Evolutionary conservation across 1,140 invertebrate genomes (phyloP), one percentile per base, ranked within the genome.

Genomic region (Aphis craccivora): DNA sequence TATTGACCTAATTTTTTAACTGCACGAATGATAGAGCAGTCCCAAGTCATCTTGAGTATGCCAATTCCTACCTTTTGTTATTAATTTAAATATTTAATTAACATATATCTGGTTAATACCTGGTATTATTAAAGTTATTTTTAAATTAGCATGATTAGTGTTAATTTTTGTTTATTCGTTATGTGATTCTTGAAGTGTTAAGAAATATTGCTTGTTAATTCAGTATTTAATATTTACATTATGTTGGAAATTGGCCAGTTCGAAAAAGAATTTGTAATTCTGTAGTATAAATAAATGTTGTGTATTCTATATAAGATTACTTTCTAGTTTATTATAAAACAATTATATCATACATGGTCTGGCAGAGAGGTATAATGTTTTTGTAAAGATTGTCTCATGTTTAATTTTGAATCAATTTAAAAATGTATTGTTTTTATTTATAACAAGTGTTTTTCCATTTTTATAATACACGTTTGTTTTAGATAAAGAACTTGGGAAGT

Each of bases 1-100:
- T 76, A 67, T 91, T 23, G 67, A 83, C 23, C n/a, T 92, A 35
- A 76, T 76, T 76, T n/a, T 22, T 92, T 92, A 92, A 92, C 67
- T 51, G 90, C 90, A 92, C 90, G 90, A 55, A 25, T 51, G 35
- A 9, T 81, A 51, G n/a, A 81, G 40, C 81, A 35, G 43, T 76
- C 20, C 43, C 43, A 37, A 51, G 11, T n/a, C 23, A 23, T 81
- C 23, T 30, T 30, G 11, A 25, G 8, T 51, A 76, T 83, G 18
- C 48, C 30, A 55, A 90, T 43, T 90, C 48, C 37, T 90, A 90
- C n/a, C 53, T 37, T 45, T 48, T n/a, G 0, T 35, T 53, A 90
- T 60, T 90, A 83, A 40, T 94, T 93, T 43, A 35, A 43, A 67
- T 67, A 8, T 90, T 43, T 60, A 51, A 88, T 48, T 51, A n/a